A percentile compares a stretch with the other conserved stretches of the same genome.
Conservation (phyloP, 2,113 vertebrate species). For the Heterocephalus glaber region DNA sequence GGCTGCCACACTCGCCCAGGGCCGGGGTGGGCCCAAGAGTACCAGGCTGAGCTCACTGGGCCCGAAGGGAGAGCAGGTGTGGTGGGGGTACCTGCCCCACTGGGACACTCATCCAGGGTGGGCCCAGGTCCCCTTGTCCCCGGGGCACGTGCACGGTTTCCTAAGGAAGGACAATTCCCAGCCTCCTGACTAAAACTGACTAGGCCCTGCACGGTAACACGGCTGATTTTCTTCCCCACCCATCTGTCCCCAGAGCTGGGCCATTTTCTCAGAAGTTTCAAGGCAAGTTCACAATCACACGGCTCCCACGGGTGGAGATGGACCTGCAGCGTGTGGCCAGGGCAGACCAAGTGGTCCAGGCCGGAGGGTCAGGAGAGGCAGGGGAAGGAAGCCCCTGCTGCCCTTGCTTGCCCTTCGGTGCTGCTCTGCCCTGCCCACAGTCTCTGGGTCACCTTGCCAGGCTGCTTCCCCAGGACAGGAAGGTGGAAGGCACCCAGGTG, state of each 20-base stretch:
- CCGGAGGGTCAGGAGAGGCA: background rate
- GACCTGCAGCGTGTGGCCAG: too few relatives aligned
- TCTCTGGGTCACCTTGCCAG: background rate
- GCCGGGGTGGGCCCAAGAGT: accelerated
- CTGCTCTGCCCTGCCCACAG: accelerated
- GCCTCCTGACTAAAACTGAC: background rate
- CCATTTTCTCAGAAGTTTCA: background rate
- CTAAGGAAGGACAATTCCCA: background rate
- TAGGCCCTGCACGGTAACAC: background rate
- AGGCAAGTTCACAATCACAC: background rate
- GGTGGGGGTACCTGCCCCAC: background rate
- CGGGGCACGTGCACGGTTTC: background rate
- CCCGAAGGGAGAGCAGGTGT: background rate
- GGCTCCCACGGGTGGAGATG: accelerated
- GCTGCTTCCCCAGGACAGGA: background rate
- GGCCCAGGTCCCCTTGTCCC: background rate
- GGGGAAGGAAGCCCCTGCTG: background rate
- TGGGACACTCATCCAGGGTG: background rate
- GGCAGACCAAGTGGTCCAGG: too few relatives aligned
- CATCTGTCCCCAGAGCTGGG: too few relatives aligned
- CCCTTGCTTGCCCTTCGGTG: background rate
- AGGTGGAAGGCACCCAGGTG: accelerated
- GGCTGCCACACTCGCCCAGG: background rate
- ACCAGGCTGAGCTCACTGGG: accelerated
- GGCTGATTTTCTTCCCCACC: background rate